Evolutionary conservation across 2,888 invertebrate genomes (phyloP).

Genomic region (Druceiella hillmani): DNA sequence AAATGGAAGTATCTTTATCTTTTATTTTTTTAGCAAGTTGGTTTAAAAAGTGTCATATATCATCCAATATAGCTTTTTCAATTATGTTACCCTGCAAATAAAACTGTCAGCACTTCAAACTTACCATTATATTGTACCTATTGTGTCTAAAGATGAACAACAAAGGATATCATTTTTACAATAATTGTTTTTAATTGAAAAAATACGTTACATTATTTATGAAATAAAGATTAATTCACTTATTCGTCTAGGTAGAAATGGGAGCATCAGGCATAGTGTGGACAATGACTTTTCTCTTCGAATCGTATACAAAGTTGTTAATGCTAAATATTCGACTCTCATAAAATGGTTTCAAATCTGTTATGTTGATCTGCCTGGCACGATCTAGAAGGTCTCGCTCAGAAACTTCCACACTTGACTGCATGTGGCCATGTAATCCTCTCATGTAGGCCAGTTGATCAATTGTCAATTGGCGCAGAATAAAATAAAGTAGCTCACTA

Average conservation of each 20-base stretch:
- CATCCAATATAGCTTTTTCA: no score
- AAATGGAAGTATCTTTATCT: no score
- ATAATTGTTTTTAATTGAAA: no score
- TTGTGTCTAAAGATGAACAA: no score
- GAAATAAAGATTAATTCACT: background rate
- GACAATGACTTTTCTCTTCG: conserved; percentile 76
- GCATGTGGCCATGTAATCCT: conserved; percentile 58
- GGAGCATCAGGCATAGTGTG: conserved; percentile 67
- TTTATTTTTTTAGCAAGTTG: no score
- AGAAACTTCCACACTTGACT: conserved; percentile 74
- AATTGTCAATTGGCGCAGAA: conserved; percentile 86
- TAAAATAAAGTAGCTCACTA: conserved; percentile 92
- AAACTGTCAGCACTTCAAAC: no score
- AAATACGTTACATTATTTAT: no score
- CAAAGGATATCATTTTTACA: no score
- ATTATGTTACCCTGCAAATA: no score
- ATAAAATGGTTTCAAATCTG: conserved; percentile 85
- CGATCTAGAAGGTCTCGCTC: conserved; percentile 60
- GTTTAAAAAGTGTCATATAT: no score
- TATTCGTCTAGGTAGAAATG: conserved; percentile 25
- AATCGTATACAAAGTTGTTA: conserved; percentile 84
- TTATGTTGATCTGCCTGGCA: conserved; percentile 88
- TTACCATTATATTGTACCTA: no score
- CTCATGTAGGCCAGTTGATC: conserved; percentile 86
- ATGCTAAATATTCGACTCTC: conserved; percentile 83